Conservation (phyloP, 2,888 invertebrate genomes). For the Noctua janthe region DNA sequence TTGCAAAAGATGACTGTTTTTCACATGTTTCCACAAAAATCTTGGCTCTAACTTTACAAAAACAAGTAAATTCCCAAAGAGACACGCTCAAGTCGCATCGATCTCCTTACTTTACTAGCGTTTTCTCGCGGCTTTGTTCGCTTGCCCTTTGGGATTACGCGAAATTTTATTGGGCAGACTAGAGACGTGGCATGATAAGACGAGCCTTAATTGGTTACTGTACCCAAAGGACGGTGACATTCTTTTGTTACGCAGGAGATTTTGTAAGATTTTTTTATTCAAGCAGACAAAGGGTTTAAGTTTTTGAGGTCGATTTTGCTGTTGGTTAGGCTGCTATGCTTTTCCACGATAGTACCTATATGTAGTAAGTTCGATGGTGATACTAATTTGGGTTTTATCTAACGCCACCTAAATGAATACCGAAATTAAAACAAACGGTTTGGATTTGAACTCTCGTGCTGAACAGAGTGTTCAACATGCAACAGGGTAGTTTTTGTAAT, state of each 20-base stretch:
- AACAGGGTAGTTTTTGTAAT: neutral
- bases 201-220: constrained; percentile 58
- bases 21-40: neutral
- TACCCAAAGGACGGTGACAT: constrained; percentile 45
- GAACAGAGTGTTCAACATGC: neutral
- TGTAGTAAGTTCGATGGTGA: neutral
- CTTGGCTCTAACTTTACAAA: neutral
- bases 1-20: neutral
- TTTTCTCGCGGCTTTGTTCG: constrained; percentile 49
- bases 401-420: neutral
- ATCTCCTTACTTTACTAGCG: constrained; percentile 41
- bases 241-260: constrained; percentile 27
- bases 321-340: neutral
- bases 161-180: constrained; percentile 46
- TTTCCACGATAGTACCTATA: neutral
- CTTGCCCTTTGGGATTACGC: constrained; percentile 53
- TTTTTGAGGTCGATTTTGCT: neutral
- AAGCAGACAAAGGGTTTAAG: constrained; percentile 1
- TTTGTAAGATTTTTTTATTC: constrained; percentile 1
- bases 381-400: neutral
- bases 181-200: constrained; percentile 55
- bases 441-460: neutral
- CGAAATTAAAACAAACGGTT: neutral
- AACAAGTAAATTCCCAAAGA: constrained; percentile 21
- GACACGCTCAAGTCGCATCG: constrained; percentile 35